Percentiles rank a stretch among this genome's conserved stretches.
Conservation (phyloP, 2,888 invertebrate species). For the Neuroscelio doddi region DNA sequence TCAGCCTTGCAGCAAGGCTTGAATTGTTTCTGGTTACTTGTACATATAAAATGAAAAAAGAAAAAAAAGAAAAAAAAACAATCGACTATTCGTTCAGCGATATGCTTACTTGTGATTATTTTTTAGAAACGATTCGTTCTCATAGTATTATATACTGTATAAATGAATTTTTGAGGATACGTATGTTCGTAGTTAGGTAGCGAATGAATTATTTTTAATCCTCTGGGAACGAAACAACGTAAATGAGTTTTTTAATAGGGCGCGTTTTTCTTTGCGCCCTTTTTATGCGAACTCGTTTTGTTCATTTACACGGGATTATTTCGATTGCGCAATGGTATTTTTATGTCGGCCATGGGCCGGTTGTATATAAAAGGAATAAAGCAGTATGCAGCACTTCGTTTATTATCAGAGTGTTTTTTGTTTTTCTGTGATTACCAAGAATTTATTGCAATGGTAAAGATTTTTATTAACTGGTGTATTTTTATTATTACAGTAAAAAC, state of each 20-base stretch:
- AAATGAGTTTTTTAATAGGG: neutral
- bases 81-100: neutral
- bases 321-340: constrained; percentile 38
- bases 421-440: no score
- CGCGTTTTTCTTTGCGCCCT: no score
- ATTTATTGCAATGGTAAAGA: no score
- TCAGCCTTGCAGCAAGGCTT: constrained; percentile 68
- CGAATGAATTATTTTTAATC: constrained; percentile 5
- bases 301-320: neutral
- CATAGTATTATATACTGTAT: neutral
- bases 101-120: neutral
- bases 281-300: no score
- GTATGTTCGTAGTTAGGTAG: constrained; percentile 1
- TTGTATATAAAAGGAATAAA: constrained; percentile 52
- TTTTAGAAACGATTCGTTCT: neutral
- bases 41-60: no score
- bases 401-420: constrained; percentile 11
- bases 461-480: no score
- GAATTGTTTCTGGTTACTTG: constrained; percentile 31
- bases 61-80: neutral
- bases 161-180: neutral
- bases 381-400: constrained; percentile 39
- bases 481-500: constrained; percentile 3
- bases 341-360: constrained; percentile 40
- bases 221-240: neutral